A percentile compares a stretch with the other conserved stretches of the same genome.
Conservation (phyloP, 2,113 vertebrate genomes). For the Gambusia holbrooki region DNA sequence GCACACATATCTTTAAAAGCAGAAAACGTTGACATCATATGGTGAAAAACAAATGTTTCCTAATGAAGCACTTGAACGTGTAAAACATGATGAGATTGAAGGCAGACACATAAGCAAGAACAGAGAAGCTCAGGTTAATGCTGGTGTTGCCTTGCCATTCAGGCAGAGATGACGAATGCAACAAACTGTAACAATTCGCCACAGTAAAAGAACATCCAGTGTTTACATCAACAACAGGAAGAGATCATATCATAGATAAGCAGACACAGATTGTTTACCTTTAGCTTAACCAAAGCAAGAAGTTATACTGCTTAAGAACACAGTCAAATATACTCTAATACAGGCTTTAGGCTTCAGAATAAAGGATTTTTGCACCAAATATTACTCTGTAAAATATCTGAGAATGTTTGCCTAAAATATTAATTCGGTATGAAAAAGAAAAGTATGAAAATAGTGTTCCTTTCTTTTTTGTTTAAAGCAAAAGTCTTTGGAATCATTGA, state of each 20-base stretch:
- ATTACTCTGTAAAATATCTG: constrained; percentile 7
- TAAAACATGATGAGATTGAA: background rate
- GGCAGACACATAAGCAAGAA: background rate
- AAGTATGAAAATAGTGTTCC: constrained; percentile 54
- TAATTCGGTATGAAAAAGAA: constrained; percentile 43
- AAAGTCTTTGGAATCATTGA: constrained; percentile 53
- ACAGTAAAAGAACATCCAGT: background rate
- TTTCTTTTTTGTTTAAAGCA: constrained; percentile 14
- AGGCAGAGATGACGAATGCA: constrained; percentile 1
- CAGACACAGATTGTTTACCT: background rate
- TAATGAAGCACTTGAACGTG: background rate
- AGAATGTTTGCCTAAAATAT: constrained; percentile 47
- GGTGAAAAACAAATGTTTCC: background rate
- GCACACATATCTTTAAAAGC: background rate
- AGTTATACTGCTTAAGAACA: background rate
- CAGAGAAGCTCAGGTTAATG: constrained; percentile 18
- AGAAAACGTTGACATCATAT: background rate
- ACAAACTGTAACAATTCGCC: background rate
- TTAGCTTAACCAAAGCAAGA: background rate
- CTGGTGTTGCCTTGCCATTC: constrained; percentile 6
- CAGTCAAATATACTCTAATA: constrained; percentile 39
- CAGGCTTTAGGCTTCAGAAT: constrained; percentile 63
- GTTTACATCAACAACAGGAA: background rate
- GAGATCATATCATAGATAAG: background rate
- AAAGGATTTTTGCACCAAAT: constrained; percentile 42